phyloP scores from a whole-genome alignment of 2,797 vertebrate genomes.

The Vireo griseus region DNA sequence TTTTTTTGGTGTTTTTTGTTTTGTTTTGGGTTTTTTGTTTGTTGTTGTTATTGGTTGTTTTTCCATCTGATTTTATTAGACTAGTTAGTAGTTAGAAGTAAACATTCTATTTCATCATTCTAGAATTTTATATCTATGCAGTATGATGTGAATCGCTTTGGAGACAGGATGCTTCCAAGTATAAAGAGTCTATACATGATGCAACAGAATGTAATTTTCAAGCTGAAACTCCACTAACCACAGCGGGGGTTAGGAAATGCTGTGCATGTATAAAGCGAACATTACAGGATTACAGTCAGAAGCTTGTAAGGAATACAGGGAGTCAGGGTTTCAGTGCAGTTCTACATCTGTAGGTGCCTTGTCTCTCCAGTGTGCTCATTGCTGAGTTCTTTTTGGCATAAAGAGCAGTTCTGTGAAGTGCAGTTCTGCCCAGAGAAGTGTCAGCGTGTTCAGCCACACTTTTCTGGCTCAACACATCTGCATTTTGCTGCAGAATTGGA shows the following conservation, averaged over 20 bases:
- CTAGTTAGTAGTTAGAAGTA: not conserved
- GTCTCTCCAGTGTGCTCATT: not conserved
- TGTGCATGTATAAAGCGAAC: not conserved
- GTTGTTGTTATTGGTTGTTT: accelerated
- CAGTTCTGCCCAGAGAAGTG: not conserved
- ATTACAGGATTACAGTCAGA: not conserved
- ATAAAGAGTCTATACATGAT: not conserved
- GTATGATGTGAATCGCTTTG: not conserved
- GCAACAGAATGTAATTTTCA: not conserved
- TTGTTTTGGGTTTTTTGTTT: too few relatives aligned
- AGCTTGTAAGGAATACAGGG: not conserved
- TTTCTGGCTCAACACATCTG: not conserved
- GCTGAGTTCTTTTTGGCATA: not conserved
- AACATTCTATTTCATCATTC: not conserved
- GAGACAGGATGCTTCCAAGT: not conserved
- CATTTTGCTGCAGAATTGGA: not conserved
- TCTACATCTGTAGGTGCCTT: not conserved
- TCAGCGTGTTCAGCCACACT: not conserved
- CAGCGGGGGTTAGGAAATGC: not conserved
- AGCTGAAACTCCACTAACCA: not conserved
- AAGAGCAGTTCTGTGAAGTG: not conserved
- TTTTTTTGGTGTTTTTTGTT: too few relatives aligned
- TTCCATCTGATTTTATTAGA: not conserved
- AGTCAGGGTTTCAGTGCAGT: not conserved
- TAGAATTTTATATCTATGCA: not conserved